Percentiles rank a stretch among this genome's conserved stretches.
These are phyloP conservation scores for Meloidogyne hapla DNA, from an alignment of 1,140 invertebrate species.

Conservation along the genomic window DNA sequence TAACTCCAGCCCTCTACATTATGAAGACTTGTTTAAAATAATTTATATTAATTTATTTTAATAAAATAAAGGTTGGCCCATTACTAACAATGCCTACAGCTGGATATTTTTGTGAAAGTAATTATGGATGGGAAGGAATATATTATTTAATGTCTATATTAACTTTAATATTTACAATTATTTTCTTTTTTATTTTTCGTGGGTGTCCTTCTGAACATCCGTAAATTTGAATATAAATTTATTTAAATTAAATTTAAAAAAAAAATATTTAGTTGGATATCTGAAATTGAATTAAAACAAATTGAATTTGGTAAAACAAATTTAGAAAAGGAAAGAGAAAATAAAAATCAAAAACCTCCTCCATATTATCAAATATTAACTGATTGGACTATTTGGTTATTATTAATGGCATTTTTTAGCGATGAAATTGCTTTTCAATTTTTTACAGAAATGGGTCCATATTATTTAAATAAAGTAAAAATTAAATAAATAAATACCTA, in stretches of 20 bases:
- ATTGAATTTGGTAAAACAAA: conserved; percentile 13
- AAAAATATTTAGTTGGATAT: conserved; percentile 21
- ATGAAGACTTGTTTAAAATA: too few relatives aligned
- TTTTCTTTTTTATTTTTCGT: conserved; percentile 32
- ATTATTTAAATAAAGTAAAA: conserved; percentile 53
- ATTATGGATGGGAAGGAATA: conserved; percentile 29
- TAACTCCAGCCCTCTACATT: too few relatives aligned
- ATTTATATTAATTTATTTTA: too few relatives aligned
- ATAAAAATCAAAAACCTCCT: conserved; percentile 26
- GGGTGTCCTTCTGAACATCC: conserved; percentile 32
- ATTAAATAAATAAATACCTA: not conserved
- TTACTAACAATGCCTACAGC: conserved; percentile 39
- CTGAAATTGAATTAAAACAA: conserved; percentile 22
- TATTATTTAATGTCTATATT: conserved; percentile 30
- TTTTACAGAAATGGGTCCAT: conserved; percentile 55
- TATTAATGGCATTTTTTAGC: conserved; percentile 15
- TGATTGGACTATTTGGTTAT: conserved; percentile 16
- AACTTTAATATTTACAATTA: conserved; percentile 31
- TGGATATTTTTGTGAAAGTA: conserved; percentile 32
- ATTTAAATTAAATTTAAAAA: not conserved
- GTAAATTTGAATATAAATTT: not conserved
- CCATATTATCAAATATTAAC: conserved; percentile 20
- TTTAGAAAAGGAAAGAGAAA: not conserved
- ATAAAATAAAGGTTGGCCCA: conserved; percentile 24
- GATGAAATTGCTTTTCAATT: conserved; percentile 38